Base-by-base conservation (phyloP, 2,113 vertebrate genomes). In the Oostethus manadensis region DNA sequence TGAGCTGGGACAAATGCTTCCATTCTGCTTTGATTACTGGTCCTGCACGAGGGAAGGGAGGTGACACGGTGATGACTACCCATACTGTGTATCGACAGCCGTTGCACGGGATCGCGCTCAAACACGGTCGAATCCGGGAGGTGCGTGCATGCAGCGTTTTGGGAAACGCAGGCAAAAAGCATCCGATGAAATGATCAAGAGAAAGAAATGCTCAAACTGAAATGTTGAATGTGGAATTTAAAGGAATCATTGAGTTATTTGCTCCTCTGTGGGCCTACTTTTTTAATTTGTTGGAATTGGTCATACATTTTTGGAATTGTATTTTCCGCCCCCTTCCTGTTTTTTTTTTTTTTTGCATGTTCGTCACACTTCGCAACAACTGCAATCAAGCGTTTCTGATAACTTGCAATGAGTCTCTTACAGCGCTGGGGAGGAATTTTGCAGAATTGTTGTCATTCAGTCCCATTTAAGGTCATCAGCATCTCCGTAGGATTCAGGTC, bases 41-140 rank as follows among this genome's bases (percentile, higher is more conserved):
- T 49, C 48, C 6, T 45, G 59, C 54, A 42, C 18, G 21, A 61
- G 33, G 45, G 51, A 40, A 60, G 60, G 43, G 35, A 42, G 50
- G 42, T 68, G 60, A 67, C 58, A 68, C 16, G 49, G 33, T 77
- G 74, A 77, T 60, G 45, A 65, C 71, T 60, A 49, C 51, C 38
- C 50, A 13, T 43, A 59, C 17, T 55, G 62, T 53, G n/a, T 56
- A 15, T 48, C 53, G 14, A 64, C 54, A 51, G 45, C n/a, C 29
- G 5, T 33, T 33, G 29, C 18, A 22, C n/a, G 56, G 35, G 51
- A 46, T 61, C 45, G 43, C 15, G 47, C 7, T 16, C 49, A 23
- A 7, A 23, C 10, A 26, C 60, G 59, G 76, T 72, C 22, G 55
- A 72, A 45, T 67, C 72, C 70, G 78, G 53, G 59, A 61, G 56